Evolutionary conservation across 2,113 vertebrate species (phyloP).

Genomic region (Urocynchramus pylzowi): DNA sequence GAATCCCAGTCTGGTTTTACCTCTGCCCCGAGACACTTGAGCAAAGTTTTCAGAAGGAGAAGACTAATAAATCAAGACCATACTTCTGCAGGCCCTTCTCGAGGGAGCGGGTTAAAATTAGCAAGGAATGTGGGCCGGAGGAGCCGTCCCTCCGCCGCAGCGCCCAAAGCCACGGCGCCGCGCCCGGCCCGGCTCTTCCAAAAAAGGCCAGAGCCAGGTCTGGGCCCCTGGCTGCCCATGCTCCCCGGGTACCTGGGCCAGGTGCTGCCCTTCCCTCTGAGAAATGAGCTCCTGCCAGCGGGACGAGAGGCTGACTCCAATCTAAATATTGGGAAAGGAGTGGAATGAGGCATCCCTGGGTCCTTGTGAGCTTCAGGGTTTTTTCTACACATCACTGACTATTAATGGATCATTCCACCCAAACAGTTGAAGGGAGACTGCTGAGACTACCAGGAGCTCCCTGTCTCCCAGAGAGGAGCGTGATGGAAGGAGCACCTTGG

Average conservation of each 20-base stretch:
- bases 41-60: slow-evolving; percentile 21
- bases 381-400: accelerated
- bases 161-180: neutral
- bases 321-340: neutral
- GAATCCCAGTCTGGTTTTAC: slow-evolving; percentile 41
- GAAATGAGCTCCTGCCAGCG: accelerated
- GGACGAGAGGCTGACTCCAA: accelerated
- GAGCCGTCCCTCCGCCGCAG: neutral
- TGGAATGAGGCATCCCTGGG: accelerated
- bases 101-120: slow-evolving; percentile 65
- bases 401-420: accelerated
- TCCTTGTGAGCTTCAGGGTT: too few relatives aligned
- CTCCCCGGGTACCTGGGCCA: neutral
- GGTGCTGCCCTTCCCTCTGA: accelerated
- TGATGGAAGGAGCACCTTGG: neutral
- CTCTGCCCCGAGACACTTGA: neutral
- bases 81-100: neutral
- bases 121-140: slow-evolving; percentile 56
- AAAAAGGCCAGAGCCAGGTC: slow-evolving; percentile 1
- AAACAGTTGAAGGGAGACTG: too few relatives aligned
- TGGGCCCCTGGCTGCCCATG: accelerated
- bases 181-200: neutral
- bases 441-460: accelerated
- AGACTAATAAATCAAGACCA: slow-evolving; percentile 26
- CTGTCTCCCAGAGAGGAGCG: neutral